These are phyloP conservation scores for Mythimna lalbum DNA, from an alignment of 2,888 invertebrate genomes.

Conservation along the genomic window DNA sequence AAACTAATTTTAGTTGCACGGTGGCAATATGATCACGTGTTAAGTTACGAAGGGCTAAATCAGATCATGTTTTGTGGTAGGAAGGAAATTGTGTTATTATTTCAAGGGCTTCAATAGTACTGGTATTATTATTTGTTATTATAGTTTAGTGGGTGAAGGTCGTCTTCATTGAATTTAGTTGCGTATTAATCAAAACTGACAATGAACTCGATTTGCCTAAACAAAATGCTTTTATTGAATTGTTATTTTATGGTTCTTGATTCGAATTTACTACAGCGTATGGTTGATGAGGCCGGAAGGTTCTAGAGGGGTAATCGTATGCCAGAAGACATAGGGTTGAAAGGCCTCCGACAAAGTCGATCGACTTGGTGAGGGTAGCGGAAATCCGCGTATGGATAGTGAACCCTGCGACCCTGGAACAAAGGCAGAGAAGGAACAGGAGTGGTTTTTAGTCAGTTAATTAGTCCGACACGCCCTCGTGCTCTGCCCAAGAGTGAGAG, in stretches of 20 bases:
- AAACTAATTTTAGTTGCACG: constrained; percentile 68
- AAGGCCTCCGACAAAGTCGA: too few relatives aligned
- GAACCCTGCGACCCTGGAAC: too few relatives aligned
- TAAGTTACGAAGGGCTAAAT: constrained; percentile 77
- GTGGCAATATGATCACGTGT: constrained; percentile 77
- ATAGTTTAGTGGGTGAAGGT: constrained; percentile 57
- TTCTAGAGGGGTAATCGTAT: too few relatives aligned
- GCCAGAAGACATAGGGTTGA: too few relatives aligned
- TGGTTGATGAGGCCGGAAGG: not conserved
- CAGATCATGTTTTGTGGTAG: constrained; percentile 74
- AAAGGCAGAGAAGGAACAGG: too few relatives aligned
- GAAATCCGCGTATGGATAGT: too few relatives aligned
- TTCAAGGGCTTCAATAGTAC: constrained; percentile 47
- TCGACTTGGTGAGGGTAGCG: too few relatives aligned
- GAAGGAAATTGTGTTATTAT: constrained; percentile 67
- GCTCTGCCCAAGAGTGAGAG: too few relatives aligned
- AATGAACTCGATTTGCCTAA: constrained; percentile 38
- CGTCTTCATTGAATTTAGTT: constrained; percentile 21
- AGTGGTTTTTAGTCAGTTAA: too few relatives aligned
- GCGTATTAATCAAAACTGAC: constrained; percentile 36
- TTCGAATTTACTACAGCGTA: not conserved
- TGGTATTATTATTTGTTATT: constrained; percentile 28
- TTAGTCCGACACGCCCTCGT: too few relatives aligned
- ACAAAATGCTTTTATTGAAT: constrained; percentile 15
- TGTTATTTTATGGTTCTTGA: constrained; percentile 13